Base-by-base conservation (phyloP, 2,888 invertebrate species). In the Thumatha senex region DNA sequence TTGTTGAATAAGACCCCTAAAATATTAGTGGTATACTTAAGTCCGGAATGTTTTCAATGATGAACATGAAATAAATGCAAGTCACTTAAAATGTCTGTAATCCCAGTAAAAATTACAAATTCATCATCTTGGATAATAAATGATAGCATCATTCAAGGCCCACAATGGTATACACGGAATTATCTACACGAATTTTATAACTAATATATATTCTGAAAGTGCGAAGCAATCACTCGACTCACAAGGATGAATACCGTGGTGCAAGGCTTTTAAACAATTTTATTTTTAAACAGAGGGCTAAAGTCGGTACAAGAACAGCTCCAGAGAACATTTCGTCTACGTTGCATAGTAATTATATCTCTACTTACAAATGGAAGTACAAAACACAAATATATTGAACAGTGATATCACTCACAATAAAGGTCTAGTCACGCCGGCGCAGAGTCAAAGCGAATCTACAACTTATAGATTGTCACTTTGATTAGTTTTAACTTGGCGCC, bases 341-440 rank as follows among this genome's bases (percentile, higher is more conserved):
- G 35, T 35, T 43, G 18, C 10, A 18, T n/a, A 11, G 12, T 42
- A 13, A 12, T 13, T 24, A 34, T 24, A 34, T 10, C 24, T 24
- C 14, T 18, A 35, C 35, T 36, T 48, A 42, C 48, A 12, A 33
- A 30, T 38, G 48, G 42, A 48, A 38, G 48, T 48, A 48, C 42
- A 41, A 41, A 40, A 48, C 36, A 36, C 40, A 24, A 24, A 24
- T 4, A 24, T 24, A 24, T 24, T 24, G 18, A 5, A 24, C n/a
- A n/a, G n/a, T n/a, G n/a, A n/a, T n/a, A n/a, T n/a, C n/a, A n/a
- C n/a, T n/a, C n/a, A n/a, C 5, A 24, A 24, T 24, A 24, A 24
- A 24, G 18, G 18, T 24, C 18, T 2, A 24, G 18, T 24, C 18
- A 24, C 2, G 18, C 18, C 5, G 5, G 18, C 5, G 18, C 18